Base-by-base conservation (phyloP, 2,888 invertebrate genomes). In the Alentia gelatinosa region DNA sequence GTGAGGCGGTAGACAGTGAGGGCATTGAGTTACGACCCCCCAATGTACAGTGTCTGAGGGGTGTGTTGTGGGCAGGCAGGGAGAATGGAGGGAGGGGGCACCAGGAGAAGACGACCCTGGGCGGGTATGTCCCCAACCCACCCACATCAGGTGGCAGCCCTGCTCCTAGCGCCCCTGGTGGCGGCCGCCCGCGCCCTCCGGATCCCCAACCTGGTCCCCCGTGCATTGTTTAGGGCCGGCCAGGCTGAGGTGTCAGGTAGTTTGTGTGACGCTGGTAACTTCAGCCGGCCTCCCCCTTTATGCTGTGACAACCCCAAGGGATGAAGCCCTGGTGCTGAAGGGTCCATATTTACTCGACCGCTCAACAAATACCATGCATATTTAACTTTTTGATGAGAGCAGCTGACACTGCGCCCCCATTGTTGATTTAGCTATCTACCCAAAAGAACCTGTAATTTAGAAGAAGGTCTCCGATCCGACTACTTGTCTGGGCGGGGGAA, bases 341-440 rank as follows among this genome's bases (percentile, higher is more conserved):
- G 35, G 37, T 35, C 79, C 79, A 79, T 79, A 79, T 79, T 79
- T 35, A 79, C 79, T 79, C 79, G 79, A 79, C 79, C 79, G 79
- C 79, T 79, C 79, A 79, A 39, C 79, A 79, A 79, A 79, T 79
- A 79, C 79, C 79, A 79, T 79, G 79, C 79, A 79, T 79, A 79
- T 79, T 79, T 79, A 79, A 79, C 79, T 79, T 79, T 79, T 79
- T 79, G 79, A 79, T 39, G 79, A 79, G 79, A 79, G 39, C 79
- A 39, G 15, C 74, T 26, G 74, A 33, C 33, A 33, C 4, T 19
- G 74, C 39, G 35, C 37, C 79, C 15, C 15, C 39, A 35, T 39
- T 79, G 79, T 79, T 79, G 79, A 79, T 39, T 37, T 39, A 37
- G 79, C 79, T 79, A 79, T 79, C 79, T 79, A 79, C 79, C 35